phyloP scores from a whole-genome alignment of 2,888 invertebrate species.

The Oscheius sp. region DNA sequence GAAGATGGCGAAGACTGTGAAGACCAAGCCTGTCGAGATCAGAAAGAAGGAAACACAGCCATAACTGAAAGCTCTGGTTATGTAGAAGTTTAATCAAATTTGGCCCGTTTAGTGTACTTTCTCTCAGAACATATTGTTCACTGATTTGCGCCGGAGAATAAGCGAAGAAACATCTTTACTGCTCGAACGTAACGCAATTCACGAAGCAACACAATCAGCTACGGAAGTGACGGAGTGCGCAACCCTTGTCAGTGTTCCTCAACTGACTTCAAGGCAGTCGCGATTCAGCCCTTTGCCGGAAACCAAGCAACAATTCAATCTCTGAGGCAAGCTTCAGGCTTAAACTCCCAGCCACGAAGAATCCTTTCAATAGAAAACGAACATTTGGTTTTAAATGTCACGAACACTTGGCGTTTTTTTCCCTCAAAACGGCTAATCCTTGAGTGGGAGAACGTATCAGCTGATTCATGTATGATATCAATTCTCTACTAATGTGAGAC shows the following conservation, averaged over 20 bases:
- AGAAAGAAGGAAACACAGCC: constrained; percentile 71
- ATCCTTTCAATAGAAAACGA: background rate
- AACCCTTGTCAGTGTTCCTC: constrained; percentile 31
- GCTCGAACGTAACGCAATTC: constrained; percentile 31
- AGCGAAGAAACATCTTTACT: constrained; percentile 8
- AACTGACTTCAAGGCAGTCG: constrained; percentile 26
- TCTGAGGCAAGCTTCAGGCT: constrained; percentile 24
- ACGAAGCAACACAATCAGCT: constrained; percentile 32
- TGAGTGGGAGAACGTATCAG: background rate
- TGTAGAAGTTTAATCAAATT: background rate
- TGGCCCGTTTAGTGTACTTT: background rate
- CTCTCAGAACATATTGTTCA: constrained; percentile 12
- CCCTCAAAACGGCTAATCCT: background rate
- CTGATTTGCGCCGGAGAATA: constrained; percentile 25
- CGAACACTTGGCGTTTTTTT: background rate
- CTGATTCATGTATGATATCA: background rate
- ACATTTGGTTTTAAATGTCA: background rate
- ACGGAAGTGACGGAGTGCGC: constrained; percentile 33
- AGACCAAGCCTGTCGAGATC: constrained; percentile 72
- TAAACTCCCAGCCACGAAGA: background rate
- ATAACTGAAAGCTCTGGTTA: constrained; percentile 63
- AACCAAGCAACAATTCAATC: constrained; percentile 36
- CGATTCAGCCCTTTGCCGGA: constrained; percentile 35
- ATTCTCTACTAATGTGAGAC: background rate
- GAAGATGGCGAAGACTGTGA: constrained; percentile 73